phyloP scores from a whole-genome alignment of 2,888 invertebrate genomes.

The Meiosimyza decipiens region DNA sequence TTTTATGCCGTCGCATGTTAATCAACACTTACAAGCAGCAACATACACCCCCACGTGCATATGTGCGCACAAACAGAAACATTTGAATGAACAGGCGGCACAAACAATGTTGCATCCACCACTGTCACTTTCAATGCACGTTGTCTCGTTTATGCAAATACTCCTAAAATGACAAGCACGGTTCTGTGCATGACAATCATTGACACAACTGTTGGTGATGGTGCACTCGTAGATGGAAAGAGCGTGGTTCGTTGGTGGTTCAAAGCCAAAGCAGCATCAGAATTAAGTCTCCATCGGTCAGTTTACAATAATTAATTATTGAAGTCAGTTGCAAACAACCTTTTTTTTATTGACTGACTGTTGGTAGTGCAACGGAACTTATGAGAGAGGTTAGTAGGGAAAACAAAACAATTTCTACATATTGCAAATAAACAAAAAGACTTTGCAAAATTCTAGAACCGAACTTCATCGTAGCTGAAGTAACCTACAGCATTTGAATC shows the following conservation, averaged over 20 bases:
- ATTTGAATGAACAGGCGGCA: slow-evolving; percentile 2
- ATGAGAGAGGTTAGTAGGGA: no score
- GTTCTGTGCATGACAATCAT: not conserved
- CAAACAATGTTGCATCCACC: not conserved
- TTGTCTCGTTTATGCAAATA: slow-evolving; percentile 1
- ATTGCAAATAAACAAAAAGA: no score
- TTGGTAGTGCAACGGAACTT: no score
- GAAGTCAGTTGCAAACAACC: not conserved
- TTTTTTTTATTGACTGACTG: not conserved
- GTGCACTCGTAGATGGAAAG: no score
- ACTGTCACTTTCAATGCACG: slow-evolving; percentile 9
- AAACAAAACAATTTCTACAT: no score
- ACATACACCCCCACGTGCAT: no score
- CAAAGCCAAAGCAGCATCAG: not conserved
- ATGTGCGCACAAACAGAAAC: no score
- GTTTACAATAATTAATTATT: slow-evolving; percentile 12
- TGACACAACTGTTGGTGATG: not conserved
- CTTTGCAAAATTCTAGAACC: no score
- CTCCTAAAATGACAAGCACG: slow-evolving; percentile 8
- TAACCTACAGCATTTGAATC: no score
- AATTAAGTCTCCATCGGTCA: not conserved
- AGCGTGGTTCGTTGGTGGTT: not conserved
- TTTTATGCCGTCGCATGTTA: no score
- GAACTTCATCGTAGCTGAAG: no score
- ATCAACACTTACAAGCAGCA: no score